Evolutionary conservation across 1,140 invertebrate genomes (phyloP).

Genomic region (Vollenhovia emeryi): DNA sequence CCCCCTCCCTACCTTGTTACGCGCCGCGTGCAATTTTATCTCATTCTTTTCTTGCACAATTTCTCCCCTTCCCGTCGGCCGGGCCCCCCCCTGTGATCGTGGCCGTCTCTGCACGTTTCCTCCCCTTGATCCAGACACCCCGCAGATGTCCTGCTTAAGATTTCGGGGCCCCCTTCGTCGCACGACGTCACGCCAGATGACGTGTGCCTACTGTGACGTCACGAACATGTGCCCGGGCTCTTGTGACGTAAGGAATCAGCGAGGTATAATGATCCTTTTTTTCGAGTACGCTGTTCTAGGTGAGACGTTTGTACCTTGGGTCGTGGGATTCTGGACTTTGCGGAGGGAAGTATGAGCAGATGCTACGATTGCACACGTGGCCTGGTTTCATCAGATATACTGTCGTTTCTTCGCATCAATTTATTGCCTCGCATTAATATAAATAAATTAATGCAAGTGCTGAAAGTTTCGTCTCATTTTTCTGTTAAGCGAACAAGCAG

Average conservation of each 20-base stretch:
- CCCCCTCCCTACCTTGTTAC: too few species aligned
- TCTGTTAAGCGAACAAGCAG: not conserved
- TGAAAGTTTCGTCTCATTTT: not conserved
- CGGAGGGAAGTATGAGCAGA: conserved; percentile 63
- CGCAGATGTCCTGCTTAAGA: conserved; percentile 64
- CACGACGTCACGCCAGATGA: conserved; percentile 76
- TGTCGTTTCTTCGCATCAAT: not conserved
- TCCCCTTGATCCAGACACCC: conserved; percentile 64
- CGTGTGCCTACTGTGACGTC: conserved; percentile 76
- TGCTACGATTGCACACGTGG: conserved; percentile 57
- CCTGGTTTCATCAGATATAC: not conserved
- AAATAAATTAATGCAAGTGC: not conserved
- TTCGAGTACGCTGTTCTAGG: conserved; percentile 35
- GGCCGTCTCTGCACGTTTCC: conserved; percentile 22
- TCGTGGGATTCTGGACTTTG: conserved; percentile 65
- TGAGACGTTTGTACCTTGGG: conserved; percentile 45
- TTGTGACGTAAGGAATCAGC: conserved; percentile 69
- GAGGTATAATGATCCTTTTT: conserved; percentile 59
- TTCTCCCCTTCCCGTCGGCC: conserved; percentile 30
- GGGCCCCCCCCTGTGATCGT: conserved; percentile 46
- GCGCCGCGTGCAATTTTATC: conserved; percentile 70
- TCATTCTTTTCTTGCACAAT: conserved; percentile 72
- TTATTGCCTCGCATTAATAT: conserved; percentile 6
- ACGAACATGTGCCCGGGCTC: conserved; percentile 69
- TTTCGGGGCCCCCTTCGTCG: conserved; percentile 49